Evolutionary conservation across 2,797 vertebrate genomes (phyloP).

Genomic region (Xenentodon cancila): DNA sequence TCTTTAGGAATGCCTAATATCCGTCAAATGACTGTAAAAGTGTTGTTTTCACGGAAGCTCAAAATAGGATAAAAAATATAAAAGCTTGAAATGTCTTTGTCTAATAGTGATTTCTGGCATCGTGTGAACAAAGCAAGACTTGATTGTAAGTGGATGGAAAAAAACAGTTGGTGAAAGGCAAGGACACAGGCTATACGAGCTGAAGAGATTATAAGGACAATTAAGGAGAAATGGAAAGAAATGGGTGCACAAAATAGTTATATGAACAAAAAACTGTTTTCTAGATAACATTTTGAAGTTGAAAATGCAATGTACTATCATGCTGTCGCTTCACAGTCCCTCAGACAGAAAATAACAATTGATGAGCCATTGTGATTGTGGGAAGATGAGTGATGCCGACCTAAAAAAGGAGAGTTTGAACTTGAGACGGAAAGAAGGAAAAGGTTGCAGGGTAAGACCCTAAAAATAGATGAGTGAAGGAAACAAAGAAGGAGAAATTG

Average conservation of each 20-base stretch:
- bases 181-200: conserved; percentile 49
- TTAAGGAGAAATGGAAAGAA: conserved; percentile 44
- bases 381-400: conserved; percentile 22
- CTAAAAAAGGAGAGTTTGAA: conserved; percentile 24
- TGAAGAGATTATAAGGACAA: conserved; percentile 54
- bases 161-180: conserved; percentile 53
- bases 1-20: not conserved
- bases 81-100: conserved; percentile 16
- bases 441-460: not conserved
- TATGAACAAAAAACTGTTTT: conserved; percentile 30
- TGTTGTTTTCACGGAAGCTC: conserved; percentile 33
- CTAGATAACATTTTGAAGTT: conserved; percentile 40
- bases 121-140: conserved; percentile 34
- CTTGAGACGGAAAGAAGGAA: conserved; percentile 9
- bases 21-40: conserved; percentile 28
- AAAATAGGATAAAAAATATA: not conserved
- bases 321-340: conserved; percentile 25
- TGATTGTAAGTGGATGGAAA: conserved; percentile 40
- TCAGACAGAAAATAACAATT: conserved; percentile 60
- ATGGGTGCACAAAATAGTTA: not conserved
- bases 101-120: conserved; percentile 34
- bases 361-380: conserved; percentile 32
- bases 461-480: conserved; percentile 44
- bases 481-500: conserved; percentile 55
- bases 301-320: conserved; percentile 25